Conservation (phyloP, 2,888 invertebrate genomes). For the Apomyelois bistriatella region DNA sequence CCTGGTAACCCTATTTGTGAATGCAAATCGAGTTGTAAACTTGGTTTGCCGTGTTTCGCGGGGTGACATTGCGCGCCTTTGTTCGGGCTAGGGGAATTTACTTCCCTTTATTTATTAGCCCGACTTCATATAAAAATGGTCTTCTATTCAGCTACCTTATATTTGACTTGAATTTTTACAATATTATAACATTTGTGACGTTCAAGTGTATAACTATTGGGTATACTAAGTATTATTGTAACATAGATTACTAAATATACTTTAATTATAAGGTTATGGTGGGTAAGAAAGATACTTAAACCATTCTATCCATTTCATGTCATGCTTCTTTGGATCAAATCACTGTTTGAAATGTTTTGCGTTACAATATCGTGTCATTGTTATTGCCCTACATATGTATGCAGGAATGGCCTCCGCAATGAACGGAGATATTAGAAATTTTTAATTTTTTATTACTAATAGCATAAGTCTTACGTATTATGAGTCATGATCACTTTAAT, state of each 20-base stretch:
- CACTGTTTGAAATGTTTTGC: background rate
- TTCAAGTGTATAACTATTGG: too few species aligned
- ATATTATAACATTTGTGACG: background rate
- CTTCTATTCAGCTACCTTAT: background rate
- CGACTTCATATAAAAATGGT: background rate
- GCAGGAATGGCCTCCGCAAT: too few species aligned
- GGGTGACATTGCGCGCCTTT: slow-evolving; percentile 32
- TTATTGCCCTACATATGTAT: background rate
- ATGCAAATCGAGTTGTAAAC: slow-evolving; percentile 60
- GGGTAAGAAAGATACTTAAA: background rate
- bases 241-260: too few species aligned
- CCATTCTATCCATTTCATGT: background rate
- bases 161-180: background rate
- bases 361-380: background rate
- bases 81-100: background rate
- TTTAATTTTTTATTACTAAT: too few species aligned
- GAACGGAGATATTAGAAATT: too few species aligned
- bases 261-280: background rate
- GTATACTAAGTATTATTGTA: too few species aligned
- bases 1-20: slow-evolving; percentile 16
- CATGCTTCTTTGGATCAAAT: background rate
- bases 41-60: slow-evolving; percentile 48
- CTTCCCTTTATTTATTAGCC: slow-evolving; percentile 4
- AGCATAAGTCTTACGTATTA: too few species aligned
- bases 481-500: too few species aligned